These are phyloP conservation scores for Brachionus koreanus DNA, from an alignment of 1,140 invertebrate species.

Conservation along the genomic window DNA sequence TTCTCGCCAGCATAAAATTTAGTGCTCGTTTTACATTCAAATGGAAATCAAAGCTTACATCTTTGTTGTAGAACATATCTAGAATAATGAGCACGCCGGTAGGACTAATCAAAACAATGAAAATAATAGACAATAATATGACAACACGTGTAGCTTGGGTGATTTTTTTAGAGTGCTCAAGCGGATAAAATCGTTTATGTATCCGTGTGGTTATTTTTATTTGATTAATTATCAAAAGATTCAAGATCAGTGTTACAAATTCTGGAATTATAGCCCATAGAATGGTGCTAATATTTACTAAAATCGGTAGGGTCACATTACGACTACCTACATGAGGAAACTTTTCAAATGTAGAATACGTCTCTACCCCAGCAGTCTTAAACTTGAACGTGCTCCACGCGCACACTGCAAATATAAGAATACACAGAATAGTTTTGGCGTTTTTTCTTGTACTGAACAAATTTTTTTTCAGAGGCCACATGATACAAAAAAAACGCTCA, in stretches of 20 bases:
- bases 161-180: not conserved
- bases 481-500: constrained; percentile 9
- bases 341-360: constrained; percentile 16
- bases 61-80: not conserved
- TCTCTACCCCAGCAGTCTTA: not conserved
- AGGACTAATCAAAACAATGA: constrained; percentile 23
- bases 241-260: constrained; percentile 27
- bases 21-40: not conserved
- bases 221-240: constrained; percentile 23
- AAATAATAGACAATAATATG: constrained; percentile 18
- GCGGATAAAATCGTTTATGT: not conserved
- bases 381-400: constrained; percentile 33
- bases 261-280: constrained; percentile 33
- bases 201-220: constrained; percentile 13
- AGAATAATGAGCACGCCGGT: not conserved
- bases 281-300: constrained; percentile 26
- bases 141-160: constrained; percentile 34
- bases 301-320: not conserved
- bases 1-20: constrained; percentile 23
- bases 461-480: constrained; percentile 9
- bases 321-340: not conserved
- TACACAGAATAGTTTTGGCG: not conserved
- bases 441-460: not conserved
- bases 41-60: not conserved
- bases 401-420: not conserved